Evolutionary conservation across 1,140 invertebrate genomes (phyloP), one percentile per base, ranked within the genome.

Genomic region (Pseudachorutes palmiensis): DNA sequence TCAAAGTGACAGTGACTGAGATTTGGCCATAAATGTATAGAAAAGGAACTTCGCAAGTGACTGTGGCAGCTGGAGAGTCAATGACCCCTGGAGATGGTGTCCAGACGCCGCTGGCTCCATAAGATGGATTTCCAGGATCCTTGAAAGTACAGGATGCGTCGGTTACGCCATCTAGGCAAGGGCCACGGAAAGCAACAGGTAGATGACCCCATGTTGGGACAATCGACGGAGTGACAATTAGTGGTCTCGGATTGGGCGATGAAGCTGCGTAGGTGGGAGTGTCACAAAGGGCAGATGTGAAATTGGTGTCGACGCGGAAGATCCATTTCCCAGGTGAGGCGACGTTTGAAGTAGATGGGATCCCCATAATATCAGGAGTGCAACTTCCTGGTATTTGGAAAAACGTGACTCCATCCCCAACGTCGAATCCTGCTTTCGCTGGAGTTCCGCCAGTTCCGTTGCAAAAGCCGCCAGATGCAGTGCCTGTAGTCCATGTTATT

Each of bases 401-500:
- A 32, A 67, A 64, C 2, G 66, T 70, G 26, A 1, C 30, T 22
- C 48, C 1, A 45, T 70, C 61, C 1, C 69, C 69, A 26, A 62
- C 60, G 24, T 70, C 69, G 36, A 71, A 71, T 0, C 69, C 69
- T 16, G 66, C 69, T 57, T 71, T 71, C 0, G 69, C 69, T 2
- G 66, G 51, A 1, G 1, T 51, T 1, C 69, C 69, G 28, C 61
- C 66, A 5, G 48, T 48, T 1, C 69, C 69, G 19, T 2, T 74
- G 12, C 63, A 64, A 12, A 5, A 2, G 32, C 71, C 62, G 0
- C 51, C 65, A 49, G 75, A 76, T 57, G 74, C 75, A 19, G 74
- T 72, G 2, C 76, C 76, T 36, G 76, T 77, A 0, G 76, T 77
- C 78, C 78, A 79, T 31, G 70, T 64, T 2, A 77, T 74, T 31